Evolutionary conservation across 2,797 vertebrate genomes (phyloP), one percentile per base, ranked within the genome.

Genomic region (Eupleurogrammus muticus): DNA sequence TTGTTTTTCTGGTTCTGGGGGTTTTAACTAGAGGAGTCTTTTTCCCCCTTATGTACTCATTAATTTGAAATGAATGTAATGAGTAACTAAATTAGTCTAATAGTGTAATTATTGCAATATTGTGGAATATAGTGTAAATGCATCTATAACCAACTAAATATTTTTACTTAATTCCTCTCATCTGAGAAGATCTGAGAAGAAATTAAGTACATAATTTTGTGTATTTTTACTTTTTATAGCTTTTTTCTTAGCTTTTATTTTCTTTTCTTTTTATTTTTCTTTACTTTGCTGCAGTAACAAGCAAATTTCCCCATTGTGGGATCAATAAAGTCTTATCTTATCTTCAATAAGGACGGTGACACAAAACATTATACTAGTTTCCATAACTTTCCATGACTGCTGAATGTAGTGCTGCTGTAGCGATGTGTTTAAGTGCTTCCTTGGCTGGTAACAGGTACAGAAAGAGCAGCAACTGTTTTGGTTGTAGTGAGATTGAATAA

Each of bases 401-500:
- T 38, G 67, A 36, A 66, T 19, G 19, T 6, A 28, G 28, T 6
- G 28, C 28, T 28, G 28, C 28, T 28, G 28, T 28, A 28, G 28
- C 73, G 70, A 64, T 12, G 21, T 63, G 40, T 36, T 75, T 62
- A 88, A 89, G 83, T 87, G 86, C 80, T 70, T 82, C 70, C 67
- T 69, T 70, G 75, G 77, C 51, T 68, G 65, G 61, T 81, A 79
- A 80, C 40, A 70, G 47, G 47, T 80, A 71, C 35, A 66, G 3
- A 81, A 73, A 58, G 34, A 66, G 24, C 70, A 44, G 16, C 40
- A 1, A 63, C 66, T 61, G 46, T 79, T 90, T 89, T 89, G 87
- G 86, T 91, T 87, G 73, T 35, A 83, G 64, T 85, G 64, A 88
- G 58, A 84, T 42, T 38, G 32, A 70, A 64, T 77, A 77, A 66